These are phyloP conservation scores for Rhingia campestris DNA, from an alignment of 2,888 invertebrate genomes.

Conservation along the genomic window DNA sequence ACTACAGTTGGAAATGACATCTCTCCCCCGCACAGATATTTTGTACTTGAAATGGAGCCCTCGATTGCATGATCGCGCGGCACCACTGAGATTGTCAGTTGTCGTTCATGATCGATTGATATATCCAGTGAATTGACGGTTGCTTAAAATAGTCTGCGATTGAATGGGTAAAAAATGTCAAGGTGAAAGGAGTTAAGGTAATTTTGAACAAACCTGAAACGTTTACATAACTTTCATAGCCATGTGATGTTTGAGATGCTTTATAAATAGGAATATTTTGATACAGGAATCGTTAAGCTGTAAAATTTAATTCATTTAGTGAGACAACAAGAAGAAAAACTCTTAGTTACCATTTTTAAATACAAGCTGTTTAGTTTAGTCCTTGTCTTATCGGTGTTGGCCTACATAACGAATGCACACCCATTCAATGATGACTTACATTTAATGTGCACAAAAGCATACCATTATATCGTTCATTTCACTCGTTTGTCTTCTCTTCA, in stretches of 20 bases:
- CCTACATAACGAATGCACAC: constrained; percentile 50
- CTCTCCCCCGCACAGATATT: constrained; percentile 96
- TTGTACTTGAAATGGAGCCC: constrained; percentile 83
- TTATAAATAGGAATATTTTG: constrained; percentile 82
- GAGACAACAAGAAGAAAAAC: not conserved
- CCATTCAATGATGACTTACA: not conserved
- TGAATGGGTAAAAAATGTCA: no score
- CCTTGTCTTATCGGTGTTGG: constrained; percentile 74
- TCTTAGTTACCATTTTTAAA: constrained; percentile 82
- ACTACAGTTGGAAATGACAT: constrained; percentile 97
- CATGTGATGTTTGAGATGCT: constrained; percentile 83
- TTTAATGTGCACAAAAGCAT: not conserved
- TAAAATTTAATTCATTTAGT: constrained; percentile 27
- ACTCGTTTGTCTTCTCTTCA: constrained; percentile 79
- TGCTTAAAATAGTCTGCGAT: constrained; percentile 77
- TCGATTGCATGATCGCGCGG: constrained; percentile 84
- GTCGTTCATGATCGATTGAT: constrained; percentile 82
- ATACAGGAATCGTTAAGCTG: constrained; percentile 82
- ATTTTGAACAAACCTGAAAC: constrained; percentile 77
- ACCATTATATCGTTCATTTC: constrained; percentile 76
- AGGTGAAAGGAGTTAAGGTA: not conserved
- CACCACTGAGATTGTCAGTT: constrained; percentile 84
- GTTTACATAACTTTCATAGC: constrained; percentile 83
- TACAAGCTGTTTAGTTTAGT: constrained; percentile 76
- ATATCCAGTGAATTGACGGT: constrained; percentile 79